Evolutionary conservation across 2,797 vertebrate genomes (phyloP).

Genomic region (Gallinago stenura): DNA sequence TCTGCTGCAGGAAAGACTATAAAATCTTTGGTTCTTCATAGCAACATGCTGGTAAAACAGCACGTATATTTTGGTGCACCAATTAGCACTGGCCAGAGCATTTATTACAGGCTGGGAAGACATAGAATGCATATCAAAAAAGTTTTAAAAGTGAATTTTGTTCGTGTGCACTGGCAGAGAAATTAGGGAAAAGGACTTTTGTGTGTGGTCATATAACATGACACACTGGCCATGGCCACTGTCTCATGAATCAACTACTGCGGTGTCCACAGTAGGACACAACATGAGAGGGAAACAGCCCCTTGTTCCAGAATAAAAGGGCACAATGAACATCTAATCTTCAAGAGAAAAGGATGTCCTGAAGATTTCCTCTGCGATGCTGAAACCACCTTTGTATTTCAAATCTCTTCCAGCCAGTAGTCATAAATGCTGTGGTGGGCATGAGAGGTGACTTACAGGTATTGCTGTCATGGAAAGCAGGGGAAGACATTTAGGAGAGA

Average conservation of each 20-base stretch:
- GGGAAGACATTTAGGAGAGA: not conserved
- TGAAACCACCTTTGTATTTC: not conserved
- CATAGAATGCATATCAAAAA: not conserved
- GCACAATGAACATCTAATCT: not conserved
- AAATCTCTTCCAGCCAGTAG: not conserved
- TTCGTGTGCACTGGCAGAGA: not conserved
- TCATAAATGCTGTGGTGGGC: not conserved
- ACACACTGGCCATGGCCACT: not conserved
- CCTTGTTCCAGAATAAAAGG: not conserved
- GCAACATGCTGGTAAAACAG: not conserved
- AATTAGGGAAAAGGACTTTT: not conserved
- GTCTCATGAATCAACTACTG: not conserved
- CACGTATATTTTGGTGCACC: not conserved
- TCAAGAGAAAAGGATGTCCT: not conserved
- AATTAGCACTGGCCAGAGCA: not conserved
- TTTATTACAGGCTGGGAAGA: not conserved
- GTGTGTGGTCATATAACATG: not conserved
- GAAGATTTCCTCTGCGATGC: not conserved
- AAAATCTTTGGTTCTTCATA: not conserved
- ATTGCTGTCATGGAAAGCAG: not conserved
- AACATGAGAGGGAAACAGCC: not conserved
- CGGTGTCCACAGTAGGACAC: not conserved
- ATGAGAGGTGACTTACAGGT: not conserved
- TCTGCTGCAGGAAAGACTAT: not conserved
- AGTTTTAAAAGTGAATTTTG: not conserved